A percentile compares a stretch with the other conserved stretches of the same genome.
Evolutionary conservation across 2,113 vertebrate genomes (phyloP).

Genomic region (Nerophis lumbriciformis): DNA sequence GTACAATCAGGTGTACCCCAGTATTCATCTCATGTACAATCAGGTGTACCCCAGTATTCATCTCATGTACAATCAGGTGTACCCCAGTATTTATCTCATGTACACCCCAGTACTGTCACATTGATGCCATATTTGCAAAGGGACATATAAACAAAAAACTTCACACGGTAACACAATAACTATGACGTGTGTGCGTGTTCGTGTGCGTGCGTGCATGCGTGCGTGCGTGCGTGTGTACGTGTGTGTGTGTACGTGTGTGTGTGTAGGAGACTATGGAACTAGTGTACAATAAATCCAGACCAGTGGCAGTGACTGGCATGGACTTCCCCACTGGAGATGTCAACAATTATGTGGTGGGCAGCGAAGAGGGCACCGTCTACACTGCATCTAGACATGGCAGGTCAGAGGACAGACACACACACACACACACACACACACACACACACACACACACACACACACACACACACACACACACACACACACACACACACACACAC

Average conservation of each 20-base stretch:
- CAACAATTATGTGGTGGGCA: conserved; percentile 96
- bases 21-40: too few species aligned
- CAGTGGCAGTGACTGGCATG: conserved; percentile 94
- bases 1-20: too few species aligned
- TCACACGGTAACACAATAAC: too few species aligned
- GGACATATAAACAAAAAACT: too few species aligned
- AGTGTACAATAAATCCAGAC: conserved; percentile 94
- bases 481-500: too few species aligned
- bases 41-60: too few species aligned
- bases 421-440: not conserved
- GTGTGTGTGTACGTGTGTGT: conserved; percentile 30
- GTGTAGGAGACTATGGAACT: conserved; percentile 96
- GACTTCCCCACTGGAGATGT: conserved; percentile 94
- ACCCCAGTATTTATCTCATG: too few species aligned
- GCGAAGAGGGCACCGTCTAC: conserved; percentile 95
- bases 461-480: too few species aligned
- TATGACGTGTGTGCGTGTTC: conserved; percentile 8
- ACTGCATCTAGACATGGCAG: conserved; percentile 96
- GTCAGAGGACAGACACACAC: conserved; percentile 59
- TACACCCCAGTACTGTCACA: too few species aligned
- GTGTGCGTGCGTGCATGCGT: conserved; percentile 8
- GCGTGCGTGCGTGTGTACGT: conserved; percentile 14
- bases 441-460: not conserved
- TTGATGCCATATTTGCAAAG: too few species aligned
- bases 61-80: too few species aligned